Base-by-base conservation (phyloP, 2,888 invertebrate genomes). In the Cheilosia pagana region DNA sequence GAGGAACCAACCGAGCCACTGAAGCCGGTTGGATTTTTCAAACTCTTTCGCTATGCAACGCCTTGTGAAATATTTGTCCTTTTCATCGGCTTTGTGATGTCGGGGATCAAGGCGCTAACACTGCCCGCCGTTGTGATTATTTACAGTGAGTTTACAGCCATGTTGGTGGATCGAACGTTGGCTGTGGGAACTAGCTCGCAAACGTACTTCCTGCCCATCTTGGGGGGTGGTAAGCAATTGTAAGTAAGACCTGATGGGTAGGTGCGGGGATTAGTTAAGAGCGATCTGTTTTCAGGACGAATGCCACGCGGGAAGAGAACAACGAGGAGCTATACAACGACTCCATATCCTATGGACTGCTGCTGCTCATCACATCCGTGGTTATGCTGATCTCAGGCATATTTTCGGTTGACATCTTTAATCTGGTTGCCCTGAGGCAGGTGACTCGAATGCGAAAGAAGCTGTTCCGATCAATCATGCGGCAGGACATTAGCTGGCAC, bases 401-500 rank as follows among this genome's bases (percentile, higher is more conserved):
- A 63, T 93, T 95, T 87, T 94, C 95, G 72, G 94, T 95, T 0
- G 94, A 95, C 87, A 91, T 95, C 6, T 94, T 95, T 87, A 95
- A 95, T 89, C 93, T 94, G 87, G 92, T 94, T 3, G 95, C 95
- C 0, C 92, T 95, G 48, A 93, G 93, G 86, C 95, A 95, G 92
- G 94, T 94, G 53, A 93, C 93, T 25, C 92, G 94, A 88, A 93
- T 95, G 81, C 94, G 95, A 63, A 92, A 92, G 60, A 93, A 92
- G 87, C 94, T 95, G 77, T 92, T 96, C 6, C 91, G 93, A 86
- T 92, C 95, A 0, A 94, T 95, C 0, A 93, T 96, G 41, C 92
- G 95, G 8, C 95, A 96, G 91, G 95, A 96, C 85, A 95, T 96
- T 88, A 91, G 94, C 21, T 96, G 96, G 96, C 95, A 95, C 89